Conservation (phyloP, 2,888 invertebrate genomes). For the Chymomyza procnemis region DNA sequence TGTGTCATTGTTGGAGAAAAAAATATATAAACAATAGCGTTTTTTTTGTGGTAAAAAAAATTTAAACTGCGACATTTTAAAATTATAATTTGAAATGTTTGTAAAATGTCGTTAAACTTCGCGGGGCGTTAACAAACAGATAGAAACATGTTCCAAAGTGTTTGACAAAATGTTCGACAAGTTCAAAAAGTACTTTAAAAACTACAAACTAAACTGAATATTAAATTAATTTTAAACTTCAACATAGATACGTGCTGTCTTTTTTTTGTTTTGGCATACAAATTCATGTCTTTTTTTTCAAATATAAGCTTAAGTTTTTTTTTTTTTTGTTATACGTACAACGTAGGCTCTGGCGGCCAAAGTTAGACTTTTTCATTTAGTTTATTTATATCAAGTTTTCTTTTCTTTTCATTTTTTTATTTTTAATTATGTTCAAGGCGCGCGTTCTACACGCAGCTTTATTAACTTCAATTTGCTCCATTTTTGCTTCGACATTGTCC, state of each 20-base stretch:
- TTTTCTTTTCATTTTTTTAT: conserved; percentile 13
- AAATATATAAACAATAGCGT: not conserved
- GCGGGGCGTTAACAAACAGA: conserved; percentile 50
- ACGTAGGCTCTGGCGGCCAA: conserved; percentile 45
- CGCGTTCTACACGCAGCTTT: conserved; percentile 58
- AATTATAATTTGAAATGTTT: conserved; percentile 15
- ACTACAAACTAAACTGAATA: conserved; percentile 39
- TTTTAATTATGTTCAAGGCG: conserved; percentile 19
- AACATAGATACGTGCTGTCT: conserved; percentile 9
- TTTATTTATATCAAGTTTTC: conserved; percentile 30
- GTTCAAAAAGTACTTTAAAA: conserved; percentile 36
- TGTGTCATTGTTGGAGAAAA: not conserved
- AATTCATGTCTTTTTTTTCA: conserved; percentile 56
- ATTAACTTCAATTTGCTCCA: conserved; percentile 41
- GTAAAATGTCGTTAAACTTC: conserved; percentile 47
- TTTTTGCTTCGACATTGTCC: conserved; percentile 27
- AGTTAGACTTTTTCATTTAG: not conserved
- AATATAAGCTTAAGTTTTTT: conserved; percentile 64
- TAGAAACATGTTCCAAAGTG: conserved; percentile 26
- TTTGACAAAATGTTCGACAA: conserved; percentile 35
- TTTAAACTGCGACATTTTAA: conserved; percentile 35
- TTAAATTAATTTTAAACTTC: not conserved
- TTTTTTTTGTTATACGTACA: conserved; percentile 52
- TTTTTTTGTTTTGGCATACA: conserved; percentile 12
- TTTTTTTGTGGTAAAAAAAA: not conserved